These are phyloP conservation scores for Lethocerus indicus DNA, from an alignment of 1,140 invertebrate species.

Conservation along the genomic window DNA sequence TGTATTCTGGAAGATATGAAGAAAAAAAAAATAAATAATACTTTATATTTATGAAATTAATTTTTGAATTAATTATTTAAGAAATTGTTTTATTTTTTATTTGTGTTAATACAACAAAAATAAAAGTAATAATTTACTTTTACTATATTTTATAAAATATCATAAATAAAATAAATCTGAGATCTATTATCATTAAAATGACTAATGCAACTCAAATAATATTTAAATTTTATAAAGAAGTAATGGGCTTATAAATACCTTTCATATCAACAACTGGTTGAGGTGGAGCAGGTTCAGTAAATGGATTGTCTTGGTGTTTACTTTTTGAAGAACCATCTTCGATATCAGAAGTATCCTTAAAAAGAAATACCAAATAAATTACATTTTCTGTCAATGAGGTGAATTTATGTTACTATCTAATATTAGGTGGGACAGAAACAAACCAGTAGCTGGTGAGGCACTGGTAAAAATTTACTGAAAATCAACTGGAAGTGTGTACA, in stretches of 20 bases:
- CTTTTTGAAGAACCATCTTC: slow-evolving; percentile 66
- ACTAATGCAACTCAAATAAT: too few species aligned
- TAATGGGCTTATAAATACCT: slow-evolving; percentile 36
- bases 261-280: slow-evolving; percentile 86
- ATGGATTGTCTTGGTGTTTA: slow-evolving; percentile 80
- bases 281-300: slow-evolving; percentile 71
- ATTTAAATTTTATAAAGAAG: neutral
- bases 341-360: slow-evolving; percentile 48
- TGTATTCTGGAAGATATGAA: too few species aligned
- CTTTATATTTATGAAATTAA: neutral
- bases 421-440: neutral
- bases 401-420: neutral
- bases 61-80: neutral
- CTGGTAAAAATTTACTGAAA: too few species aligned
- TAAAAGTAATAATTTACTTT: neutral
- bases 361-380: slow-evolving; percentile 2
- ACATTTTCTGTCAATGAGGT: neutral
- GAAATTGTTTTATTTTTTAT: neutral
- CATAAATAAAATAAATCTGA: neutral
- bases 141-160: neutral
- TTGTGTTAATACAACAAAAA: neutral
- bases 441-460: neutral
- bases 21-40: neutral
- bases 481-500: too few species aligned
- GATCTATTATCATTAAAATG: too few species aligned